Conservation (phyloP, 2,113 vertebrate genomes). For the Mesocricetus auratus region DNA sequence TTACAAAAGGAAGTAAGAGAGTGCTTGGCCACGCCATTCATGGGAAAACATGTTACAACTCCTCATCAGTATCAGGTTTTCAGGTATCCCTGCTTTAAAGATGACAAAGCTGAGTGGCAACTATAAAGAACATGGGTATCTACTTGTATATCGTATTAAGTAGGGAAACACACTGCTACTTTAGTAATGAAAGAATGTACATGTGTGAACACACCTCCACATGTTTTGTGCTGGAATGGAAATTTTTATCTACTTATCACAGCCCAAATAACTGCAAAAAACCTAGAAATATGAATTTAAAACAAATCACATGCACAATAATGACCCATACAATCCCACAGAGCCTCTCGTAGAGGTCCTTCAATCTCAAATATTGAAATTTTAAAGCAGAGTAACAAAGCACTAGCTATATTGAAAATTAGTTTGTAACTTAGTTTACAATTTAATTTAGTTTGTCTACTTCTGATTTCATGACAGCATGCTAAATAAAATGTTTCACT, state of each 20-base stretch:
- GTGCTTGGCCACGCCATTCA: background rate
- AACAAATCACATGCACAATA: background rate
- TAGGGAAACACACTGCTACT: background rate
- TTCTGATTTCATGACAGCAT: background rate
- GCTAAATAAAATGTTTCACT: slow-evolving; percentile 39
- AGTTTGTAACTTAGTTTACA: too few relatives aligned
- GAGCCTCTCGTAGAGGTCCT: background rate
- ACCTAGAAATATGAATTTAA: background rate
- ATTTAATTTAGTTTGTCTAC: background rate
- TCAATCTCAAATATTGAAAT: background rate
- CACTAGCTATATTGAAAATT: background rate
- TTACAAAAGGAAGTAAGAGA: background rate
- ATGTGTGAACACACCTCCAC: background rate
- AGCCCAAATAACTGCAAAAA: background rate
- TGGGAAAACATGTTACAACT: background rate
- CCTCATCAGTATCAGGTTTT: background rate
- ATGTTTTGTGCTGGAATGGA: background rate
- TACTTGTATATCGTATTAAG: background rate
- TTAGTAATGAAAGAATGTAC: background rate
- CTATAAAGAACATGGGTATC: background rate
- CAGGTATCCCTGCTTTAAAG: background rate
- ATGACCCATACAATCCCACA: background rate
- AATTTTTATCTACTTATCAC: background rate
- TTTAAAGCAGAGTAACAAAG: slow-evolving; percentile 2
- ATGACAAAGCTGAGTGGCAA: background rate